These are phyloP conservation scores for Emydocephalus ijimae DNA, from an alignment of 2,113 vertebrate genomes.

Conservation along the genomic window DNA sequence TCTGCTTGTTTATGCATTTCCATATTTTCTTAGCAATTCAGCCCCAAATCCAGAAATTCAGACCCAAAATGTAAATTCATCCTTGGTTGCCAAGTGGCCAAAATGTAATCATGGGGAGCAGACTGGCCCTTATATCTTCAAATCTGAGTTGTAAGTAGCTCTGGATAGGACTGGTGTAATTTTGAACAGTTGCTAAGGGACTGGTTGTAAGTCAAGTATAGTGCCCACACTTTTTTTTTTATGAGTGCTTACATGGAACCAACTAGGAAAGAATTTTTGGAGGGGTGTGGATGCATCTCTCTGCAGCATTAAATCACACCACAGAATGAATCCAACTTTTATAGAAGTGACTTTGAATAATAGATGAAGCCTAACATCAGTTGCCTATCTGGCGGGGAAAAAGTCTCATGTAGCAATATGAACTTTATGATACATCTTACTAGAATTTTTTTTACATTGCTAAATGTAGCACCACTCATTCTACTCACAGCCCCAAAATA, in stretches of 20 bases:
- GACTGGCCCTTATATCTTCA: too few relatives aligned
- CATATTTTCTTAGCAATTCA: background rate
- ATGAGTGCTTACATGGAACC: background rate
- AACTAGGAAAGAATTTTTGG: background rate
- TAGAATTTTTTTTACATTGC: background rate
- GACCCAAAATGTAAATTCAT: background rate
- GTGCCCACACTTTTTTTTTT: background rate
- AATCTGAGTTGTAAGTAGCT: too few relatives aligned
- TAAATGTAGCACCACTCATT: background rate
- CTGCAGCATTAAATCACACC: constrained; percentile 8
- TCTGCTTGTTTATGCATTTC: background rate
- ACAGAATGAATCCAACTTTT: background rate
- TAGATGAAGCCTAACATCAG: background rate
- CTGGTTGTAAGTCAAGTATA: background rate
- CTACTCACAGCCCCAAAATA: background rate
- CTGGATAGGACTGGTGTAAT: too few relatives aligned
- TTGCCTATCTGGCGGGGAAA: background rate
- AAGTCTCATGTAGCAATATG: background rate
- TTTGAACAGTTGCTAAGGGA: too few relatives aligned
- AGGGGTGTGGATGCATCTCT: background rate
- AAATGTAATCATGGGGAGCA: too few relatives aligned
- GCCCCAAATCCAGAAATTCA: background rate
- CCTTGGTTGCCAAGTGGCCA: too few relatives aligned
- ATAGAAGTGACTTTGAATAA: background rate
- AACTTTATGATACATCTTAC: constrained; percentile 9